Evolutionary conservation across 2,797 vertebrate species (phyloP).

Genomic region (Orientallactaga sibirica): DNA sequence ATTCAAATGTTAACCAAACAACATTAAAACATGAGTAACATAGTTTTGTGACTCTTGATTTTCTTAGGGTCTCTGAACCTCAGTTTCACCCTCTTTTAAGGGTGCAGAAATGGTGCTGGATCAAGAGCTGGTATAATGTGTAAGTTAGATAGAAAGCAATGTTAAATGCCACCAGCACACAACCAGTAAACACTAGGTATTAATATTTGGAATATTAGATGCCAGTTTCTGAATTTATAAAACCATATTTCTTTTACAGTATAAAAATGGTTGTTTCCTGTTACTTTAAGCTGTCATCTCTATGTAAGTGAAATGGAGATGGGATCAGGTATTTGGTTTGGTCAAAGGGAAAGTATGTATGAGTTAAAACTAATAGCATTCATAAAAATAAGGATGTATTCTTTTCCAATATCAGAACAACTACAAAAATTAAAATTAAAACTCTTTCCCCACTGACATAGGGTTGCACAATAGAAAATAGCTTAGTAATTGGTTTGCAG

Average conservation of each 20-base stretch:
- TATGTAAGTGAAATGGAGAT: background rate
- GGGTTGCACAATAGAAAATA: slow-evolving; percentile 27
- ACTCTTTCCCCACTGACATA: background rate
- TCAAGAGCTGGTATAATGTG: background rate
- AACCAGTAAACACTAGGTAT: background rate
- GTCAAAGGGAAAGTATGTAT: slow-evolving; percentile 11
- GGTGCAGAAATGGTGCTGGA: background rate
- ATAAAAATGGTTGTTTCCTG: slow-evolving; percentile 17
- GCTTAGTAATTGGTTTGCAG: slow-evolving; percentile 58
- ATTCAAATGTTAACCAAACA: background rate
- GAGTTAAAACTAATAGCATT: slow-evolving; percentile 75
- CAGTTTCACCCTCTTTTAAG: background rate
- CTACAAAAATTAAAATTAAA: background rate
- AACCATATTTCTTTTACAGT: background rate
- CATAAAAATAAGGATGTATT: slow-evolving; percentile 15
- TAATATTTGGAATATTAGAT: background rate
- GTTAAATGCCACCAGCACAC: background rate
- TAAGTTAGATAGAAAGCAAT: background rate
- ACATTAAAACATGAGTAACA: background rate
- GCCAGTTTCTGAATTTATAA: background rate
- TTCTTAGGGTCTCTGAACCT: background rate
- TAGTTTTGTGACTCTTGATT: background rate
- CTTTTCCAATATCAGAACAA: slow-evolving; percentile 56
- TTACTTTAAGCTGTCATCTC: slow-evolving; percentile 1
- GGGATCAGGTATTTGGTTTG: slow-evolving; percentile 15